Evolutionary conservation across 2,888 invertebrate genomes (phyloP).

Genomic region (Schizaphis graminum): DNA sequence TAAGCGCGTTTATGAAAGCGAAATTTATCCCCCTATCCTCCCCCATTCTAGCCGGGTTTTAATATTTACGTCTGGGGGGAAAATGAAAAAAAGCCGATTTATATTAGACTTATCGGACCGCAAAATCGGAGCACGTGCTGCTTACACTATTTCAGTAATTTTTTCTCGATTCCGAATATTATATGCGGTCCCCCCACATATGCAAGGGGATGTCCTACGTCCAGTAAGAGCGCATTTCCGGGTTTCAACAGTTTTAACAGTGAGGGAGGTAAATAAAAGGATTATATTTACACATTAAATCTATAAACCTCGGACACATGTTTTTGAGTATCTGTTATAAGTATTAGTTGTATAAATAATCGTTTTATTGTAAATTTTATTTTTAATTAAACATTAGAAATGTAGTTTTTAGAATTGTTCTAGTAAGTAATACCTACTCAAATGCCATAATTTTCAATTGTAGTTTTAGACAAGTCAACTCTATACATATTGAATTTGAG

Average conservation of each 20-base stretch:
- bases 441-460: not conserved
- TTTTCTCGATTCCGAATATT: constrained; percentile 59
- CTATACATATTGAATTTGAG: not conserved
- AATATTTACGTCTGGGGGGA: constrained; percentile 39
- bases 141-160: constrained; percentile 61
- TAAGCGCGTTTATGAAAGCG: constrained; percentile 51
- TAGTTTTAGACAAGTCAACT: not conserved
- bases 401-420: not conserved
- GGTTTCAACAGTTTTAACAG: constrained; percentile 31
- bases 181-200: not conserved
- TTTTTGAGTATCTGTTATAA: constrained; percentile 22
- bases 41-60: constrained; percentile 36
- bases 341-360: not conserved
- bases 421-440: not conserved
- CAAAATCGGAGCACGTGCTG: constrained; percentile 65
- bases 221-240: constrained; percentile 58
- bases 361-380: constrained; percentile 31
- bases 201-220: constrained; percentile 36
- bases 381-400: not conserved
- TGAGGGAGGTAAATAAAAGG: constrained; percentile 32
- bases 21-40: constrained; percentile 38
- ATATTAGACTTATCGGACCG: constrained; percentile 64
- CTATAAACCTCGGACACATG: not conserved
- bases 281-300: constrained; percentile 39
- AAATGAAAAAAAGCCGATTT: constrained; percentile 56